Evolutionary conservation across 2,888 invertebrate species (phyloP).

Genomic region (Dynastes grantii): DNA sequence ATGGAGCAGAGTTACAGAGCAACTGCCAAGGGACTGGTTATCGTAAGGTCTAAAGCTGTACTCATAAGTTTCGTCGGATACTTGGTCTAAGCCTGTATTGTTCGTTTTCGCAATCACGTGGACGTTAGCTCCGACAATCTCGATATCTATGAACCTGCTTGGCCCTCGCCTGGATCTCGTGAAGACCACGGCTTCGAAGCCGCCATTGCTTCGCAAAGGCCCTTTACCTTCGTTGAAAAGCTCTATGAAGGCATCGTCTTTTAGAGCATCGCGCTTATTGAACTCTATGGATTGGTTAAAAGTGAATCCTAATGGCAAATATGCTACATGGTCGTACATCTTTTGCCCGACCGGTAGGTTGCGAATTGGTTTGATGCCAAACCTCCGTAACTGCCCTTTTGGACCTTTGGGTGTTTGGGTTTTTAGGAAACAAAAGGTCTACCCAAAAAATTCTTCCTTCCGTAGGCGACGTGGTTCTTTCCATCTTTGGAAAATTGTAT

Average conservation of each 20-base stretch:
- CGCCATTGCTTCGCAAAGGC: conserved; percentile 73
- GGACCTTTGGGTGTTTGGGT: too few relatives aligned
- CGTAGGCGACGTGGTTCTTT: conserved; percentile 72
- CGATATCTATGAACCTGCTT: not conserved
- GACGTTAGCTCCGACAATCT: not conserved
- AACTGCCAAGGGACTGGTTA: conserved; percentile 61
- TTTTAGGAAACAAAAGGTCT: too few relatives aligned
- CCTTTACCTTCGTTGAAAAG: conserved; percentile 71
- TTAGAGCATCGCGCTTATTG: conserved; percentile 59
- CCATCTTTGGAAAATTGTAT: conserved; percentile 74
- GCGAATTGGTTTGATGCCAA: conserved; percentile 73
- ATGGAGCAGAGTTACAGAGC: conserved; percentile 81
- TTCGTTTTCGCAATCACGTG: not conserved
- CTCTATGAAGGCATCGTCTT: conserved; percentile 64
- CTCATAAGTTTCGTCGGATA: conserved; percentile 72
- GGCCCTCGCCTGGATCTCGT: conserved; percentile 74
- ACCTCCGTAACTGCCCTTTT: conserved; percentile 72
- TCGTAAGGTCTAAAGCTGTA: conserved; percentile 74
- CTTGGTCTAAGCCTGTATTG: not conserved
- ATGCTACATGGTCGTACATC: conserved; percentile 80
- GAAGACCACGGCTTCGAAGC: conserved; percentile 75
- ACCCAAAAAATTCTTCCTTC: too few relatives aligned
- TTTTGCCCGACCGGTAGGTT: conserved; percentile 79
- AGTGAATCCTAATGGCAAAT: conserved; percentile 77
- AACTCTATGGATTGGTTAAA: conserved; percentile 69